Evolutionary conservation across 2,888 invertebrate genomes (phyloP).

Genomic region (Xylocampa areola): DNA sequence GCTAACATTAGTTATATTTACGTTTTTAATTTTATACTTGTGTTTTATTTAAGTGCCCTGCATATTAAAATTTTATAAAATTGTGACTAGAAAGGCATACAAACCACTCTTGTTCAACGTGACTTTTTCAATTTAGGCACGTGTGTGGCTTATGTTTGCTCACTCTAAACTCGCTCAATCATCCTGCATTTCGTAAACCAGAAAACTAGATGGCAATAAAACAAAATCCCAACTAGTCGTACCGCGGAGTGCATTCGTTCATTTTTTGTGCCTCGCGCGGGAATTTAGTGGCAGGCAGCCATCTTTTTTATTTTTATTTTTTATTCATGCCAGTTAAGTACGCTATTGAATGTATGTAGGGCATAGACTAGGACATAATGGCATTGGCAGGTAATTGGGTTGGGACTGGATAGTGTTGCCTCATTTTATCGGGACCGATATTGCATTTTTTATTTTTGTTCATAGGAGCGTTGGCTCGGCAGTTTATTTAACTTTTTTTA

Average conservation of each 20-base stretch:
- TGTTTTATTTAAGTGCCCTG: no score
- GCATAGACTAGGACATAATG: constrained; percentile 6
- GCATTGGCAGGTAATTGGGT: constrained; percentile 16
- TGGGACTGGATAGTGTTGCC: constrained; percentile 5
- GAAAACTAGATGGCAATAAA: constrained; percentile 11
- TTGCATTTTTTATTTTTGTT: constrained; percentile 5
- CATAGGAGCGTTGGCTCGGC: background rate
- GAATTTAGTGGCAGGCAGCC: constrained; percentile 31
- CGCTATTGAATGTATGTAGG: constrained; percentile 12
- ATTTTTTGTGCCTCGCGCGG: constrained; percentile 36
- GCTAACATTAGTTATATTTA: no score
- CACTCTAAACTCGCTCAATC: background rate
- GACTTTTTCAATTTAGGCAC: no score
- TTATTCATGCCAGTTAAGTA: constrained; percentile 15
- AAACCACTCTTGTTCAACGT: no score
- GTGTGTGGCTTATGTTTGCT: background rate
- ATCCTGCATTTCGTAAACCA: constrained; percentile 1
- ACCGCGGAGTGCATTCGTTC: constrained; percentile 30
- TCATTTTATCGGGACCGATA: constrained; percentile 4
- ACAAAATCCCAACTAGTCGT: background rate
- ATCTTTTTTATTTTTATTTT: constrained; percentile 29
- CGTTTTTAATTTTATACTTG: no score
- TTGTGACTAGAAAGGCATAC: no score
- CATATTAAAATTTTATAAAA: no score
- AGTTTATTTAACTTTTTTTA: background rate